phyloP scores from a whole-genome alignment of 2,888 invertebrate species.

The Tetragonula carbonaria region DNA sequence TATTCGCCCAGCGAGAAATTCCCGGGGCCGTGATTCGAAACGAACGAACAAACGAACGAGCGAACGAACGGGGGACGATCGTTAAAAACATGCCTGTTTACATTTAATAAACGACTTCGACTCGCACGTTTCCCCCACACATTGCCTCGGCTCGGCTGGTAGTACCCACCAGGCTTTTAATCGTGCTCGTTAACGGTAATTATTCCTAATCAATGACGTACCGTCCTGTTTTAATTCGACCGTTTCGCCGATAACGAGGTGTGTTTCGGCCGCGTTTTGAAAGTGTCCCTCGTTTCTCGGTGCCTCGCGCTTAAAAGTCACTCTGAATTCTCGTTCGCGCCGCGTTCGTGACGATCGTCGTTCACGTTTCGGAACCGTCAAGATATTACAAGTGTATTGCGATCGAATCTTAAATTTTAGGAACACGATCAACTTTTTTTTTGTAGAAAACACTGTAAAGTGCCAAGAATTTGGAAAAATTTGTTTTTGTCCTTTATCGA shows the following conservation, averaged over 20 bases:
- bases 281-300: background rate
- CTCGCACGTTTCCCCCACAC: background rate
- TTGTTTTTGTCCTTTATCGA: no score
- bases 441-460: no score
- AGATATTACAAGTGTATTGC: no score
- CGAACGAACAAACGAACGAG: conserved; percentile 31
- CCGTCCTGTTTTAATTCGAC: conserved; percentile 37
- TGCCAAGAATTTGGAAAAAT: no score
- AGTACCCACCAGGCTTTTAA: conserved; percentile 53
- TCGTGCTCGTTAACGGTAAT: conserved; percentile 67
- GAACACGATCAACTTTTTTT: no score
- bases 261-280: background rate
- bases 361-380: background rate
- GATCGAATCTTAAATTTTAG: no score
- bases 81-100: conserved; percentile 69
- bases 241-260: background rate
- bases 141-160: conserved; percentile 5
- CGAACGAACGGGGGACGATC: conserved; percentile 43
- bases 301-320: background rate
- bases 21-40: conserved; percentile 36
- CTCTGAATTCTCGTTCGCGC: background rate
- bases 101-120: conserved; percentile 66
- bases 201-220: conserved; percentile 64
- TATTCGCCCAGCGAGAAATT: conserved; percentile 56
- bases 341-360: background rate